These are phyloP conservation scores for Pseudachorutes palmiensis DNA, from an alignment of 1,140 invertebrate species.

Conservation along the genomic window DNA sequence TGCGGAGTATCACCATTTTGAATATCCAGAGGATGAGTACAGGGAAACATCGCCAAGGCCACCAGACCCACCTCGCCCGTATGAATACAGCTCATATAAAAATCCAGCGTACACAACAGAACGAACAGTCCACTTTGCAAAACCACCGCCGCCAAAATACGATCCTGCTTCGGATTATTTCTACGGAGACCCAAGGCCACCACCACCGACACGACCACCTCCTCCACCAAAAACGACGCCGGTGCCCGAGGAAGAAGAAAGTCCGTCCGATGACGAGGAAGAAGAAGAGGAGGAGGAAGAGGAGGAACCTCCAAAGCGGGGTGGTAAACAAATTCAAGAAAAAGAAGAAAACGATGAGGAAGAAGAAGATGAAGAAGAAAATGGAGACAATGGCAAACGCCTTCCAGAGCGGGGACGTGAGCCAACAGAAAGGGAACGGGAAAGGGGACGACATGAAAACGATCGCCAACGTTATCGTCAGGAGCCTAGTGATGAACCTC, in stretches of 20 bases:
- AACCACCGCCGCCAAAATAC: conserved; percentile 21
- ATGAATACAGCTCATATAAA: not conserved
- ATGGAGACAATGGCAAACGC: conserved; percentile 2
- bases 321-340: too few relatives aligned
- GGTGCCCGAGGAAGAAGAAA: conserved; percentile 9
- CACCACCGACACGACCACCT: conserved; percentile 4
- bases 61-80: not conserved
- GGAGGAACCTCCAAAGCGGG: too few relatives aligned
- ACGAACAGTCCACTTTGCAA: not conserved
- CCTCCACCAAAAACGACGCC: conserved; percentile 6
- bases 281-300: conserved; percentile 12
- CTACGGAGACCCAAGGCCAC: conserved; percentile 27
- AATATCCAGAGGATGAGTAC: not conserved
- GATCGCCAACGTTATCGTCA: not conserved
- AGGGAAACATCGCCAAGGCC: not conserved
- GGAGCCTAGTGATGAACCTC: conserved; percentile 8
- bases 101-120: not conserved
- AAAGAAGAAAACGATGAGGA: not conserved
- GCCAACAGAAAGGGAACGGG: not conserved
- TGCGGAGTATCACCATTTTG: not conserved
- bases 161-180: conserved; percentile 29
- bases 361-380: not conserved
- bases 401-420: too few relatives aligned
- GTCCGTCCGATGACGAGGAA: not conserved
- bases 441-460: not conserved